Percentiles rank a stretch among this genome's conserved stretches.
Evolutionary conservation across 2,113 vertebrate species (phyloP).

Genomic region (Brienomyrus longianalis): DNA sequence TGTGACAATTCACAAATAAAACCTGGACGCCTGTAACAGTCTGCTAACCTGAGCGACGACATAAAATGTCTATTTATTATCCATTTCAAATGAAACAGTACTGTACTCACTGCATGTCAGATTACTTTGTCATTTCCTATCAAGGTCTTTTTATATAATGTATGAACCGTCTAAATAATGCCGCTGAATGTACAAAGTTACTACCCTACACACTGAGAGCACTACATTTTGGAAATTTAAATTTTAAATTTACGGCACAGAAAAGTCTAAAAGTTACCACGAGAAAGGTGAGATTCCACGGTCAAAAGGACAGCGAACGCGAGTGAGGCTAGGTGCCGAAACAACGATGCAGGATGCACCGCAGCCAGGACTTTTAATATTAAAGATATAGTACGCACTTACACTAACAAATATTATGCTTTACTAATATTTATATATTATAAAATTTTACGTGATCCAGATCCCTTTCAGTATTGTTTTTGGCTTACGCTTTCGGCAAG

Average conservation of each 20-base stretch:
- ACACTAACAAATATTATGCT: not conserved
- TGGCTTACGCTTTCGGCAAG: not conserved
- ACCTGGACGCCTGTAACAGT: not conserved
- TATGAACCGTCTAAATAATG: not conserved
- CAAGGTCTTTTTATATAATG: not conserved
- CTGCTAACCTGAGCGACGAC: not conserved
- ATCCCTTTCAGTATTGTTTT: not conserved
- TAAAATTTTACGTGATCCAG: not conserved
- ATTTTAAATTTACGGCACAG: not conserved
- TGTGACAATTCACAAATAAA: not conserved
- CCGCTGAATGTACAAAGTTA: not conserved
- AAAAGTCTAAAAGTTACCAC: not conserved
- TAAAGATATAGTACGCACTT: not conserved
- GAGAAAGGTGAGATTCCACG: not conserved
- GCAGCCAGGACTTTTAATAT: not conserved
- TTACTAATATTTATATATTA: not conserved
- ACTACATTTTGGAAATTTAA: not conserved
- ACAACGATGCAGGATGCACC: not conserved
- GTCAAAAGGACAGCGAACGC: not conserved
- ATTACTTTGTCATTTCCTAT: not conserved
- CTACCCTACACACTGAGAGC: not conserved
- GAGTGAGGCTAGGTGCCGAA: not conserved
- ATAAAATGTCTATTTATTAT: not conserved
- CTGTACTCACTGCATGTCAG: not conserved
- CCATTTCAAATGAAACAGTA: not conserved